Evolutionary conservation across 2,797 vertebrate genomes (phyloP), one percentile per base, ranked within the genome.

Genomic region (Diplodus sargus): DNA sequence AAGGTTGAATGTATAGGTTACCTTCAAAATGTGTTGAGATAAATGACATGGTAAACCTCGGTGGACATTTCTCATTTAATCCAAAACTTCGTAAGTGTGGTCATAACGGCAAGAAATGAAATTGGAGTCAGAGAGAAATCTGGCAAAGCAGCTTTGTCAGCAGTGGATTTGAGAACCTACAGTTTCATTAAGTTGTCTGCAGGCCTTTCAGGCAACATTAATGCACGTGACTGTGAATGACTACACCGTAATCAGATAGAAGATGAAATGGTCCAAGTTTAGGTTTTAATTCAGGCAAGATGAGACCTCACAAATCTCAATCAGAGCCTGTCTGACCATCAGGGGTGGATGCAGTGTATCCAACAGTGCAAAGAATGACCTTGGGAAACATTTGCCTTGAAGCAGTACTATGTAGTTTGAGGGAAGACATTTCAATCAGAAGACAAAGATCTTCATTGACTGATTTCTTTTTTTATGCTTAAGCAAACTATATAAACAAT

Each of bases 181-280:
- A 48, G 13, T 49, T 43, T 59, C 1, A 57, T 62, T 57, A 57
- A 51, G 28, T 18, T 30, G 0, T 53, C 68, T 71, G 22, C 15
- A 10, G 30, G 39, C 52, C 14, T n/a, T 67, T 42, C 15, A 61
- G 20, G 59, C 56, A 34, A 63, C 9, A 22, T 34, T 25, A 60
- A 67, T 17, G 12, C 54, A 52, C 39, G 23, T 18, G 34, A 67
- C 34, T 56, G 15, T 59, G 57, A 81, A 58, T 60, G 51, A 68
- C 23, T 34, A 20, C 16, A 62, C 2, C 28, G 23, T 61, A 51
- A 57, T 65, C 25, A 28, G 14, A 47, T 0, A n/a, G 58, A 53
- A 51, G 23, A 49, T 43, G 52, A 17, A 81, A 61, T 6, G 34
- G 54, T 14, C 22, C 45, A 64, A 13, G 51, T 45, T 73, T 23